Evolutionary conservation across 1,140 invertebrate species (phyloP).

Genomic region (Dryas iulia): DNA sequence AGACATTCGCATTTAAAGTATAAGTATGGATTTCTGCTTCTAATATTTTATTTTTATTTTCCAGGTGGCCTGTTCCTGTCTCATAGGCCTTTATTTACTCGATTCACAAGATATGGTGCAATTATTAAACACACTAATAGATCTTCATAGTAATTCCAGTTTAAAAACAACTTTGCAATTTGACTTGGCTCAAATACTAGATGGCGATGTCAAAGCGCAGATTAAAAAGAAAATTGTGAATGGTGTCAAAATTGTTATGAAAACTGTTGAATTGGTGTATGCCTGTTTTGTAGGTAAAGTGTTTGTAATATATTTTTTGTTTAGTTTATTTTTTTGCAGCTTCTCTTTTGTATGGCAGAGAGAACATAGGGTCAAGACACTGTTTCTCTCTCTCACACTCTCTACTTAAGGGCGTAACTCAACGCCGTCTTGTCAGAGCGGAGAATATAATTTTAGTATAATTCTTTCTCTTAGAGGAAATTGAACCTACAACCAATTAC

Average conservation of each 20-base stretch:
- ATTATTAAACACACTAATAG: conserved; percentile 78
- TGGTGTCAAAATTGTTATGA: conserved; percentile 79
- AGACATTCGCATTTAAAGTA: too few relatives aligned
- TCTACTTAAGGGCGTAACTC: too few relatives aligned
- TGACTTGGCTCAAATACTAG: conserved; percentile 60
- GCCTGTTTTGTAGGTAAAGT: conserved; percentile 85
- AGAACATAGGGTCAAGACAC: too few relatives aligned
- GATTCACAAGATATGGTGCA: conserved; percentile 78
- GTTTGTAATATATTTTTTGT: background rate
- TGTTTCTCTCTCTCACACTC: too few relatives aligned
- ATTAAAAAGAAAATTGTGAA: conserved; percentile 79
- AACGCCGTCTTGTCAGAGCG: too few relatives aligned
- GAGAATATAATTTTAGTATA: too few relatives aligned
- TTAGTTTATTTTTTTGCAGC: background rate
- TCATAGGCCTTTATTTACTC: conserved; percentile 82
- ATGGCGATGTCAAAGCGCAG: conserved; percentile 78
- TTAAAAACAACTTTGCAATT: conserved; percentile 74
- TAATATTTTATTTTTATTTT: conserved; percentile 24
- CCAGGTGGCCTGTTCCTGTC: conserved; percentile 83
- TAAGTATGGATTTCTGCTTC: too few relatives aligned
- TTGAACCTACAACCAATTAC: too few relatives aligned
- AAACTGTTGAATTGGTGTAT: conserved; percentile 81
- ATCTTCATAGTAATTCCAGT: conserved; percentile 75
- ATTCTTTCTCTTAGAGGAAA: too few relatives aligned
- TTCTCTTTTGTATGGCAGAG: too few relatives aligned